These are phyloP conservation scores for Lepidurus apus DNA, from an alignment of 1,140 invertebrate genomes.

Conservation along the genomic window DNA sequence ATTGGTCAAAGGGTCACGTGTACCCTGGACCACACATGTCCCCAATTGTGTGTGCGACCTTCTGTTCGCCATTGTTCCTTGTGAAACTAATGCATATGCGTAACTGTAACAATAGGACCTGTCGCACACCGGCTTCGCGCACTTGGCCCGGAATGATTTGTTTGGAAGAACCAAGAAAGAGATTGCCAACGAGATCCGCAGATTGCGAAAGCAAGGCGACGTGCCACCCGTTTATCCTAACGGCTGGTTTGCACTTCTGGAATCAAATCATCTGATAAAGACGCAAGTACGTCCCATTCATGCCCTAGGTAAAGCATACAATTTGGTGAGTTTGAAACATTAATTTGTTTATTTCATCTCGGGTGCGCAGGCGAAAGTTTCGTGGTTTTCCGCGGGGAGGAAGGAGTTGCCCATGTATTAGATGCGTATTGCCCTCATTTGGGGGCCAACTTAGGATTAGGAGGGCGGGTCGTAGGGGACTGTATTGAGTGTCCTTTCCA, in stretches of 20 bases:
- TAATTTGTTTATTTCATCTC: constrained; percentile 1
- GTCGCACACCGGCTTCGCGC: constrained; percentile 27
- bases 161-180: constrained; percentile 26
- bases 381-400: constrained; percentile 62
- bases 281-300: constrained; percentile 59
- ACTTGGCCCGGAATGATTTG: constrained; percentile 16
- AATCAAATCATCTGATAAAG: constrained; percentile 58
- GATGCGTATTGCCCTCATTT: constrained; percentile 86
- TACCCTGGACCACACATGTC: too few species aligned
- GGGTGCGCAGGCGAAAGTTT: constrained; percentile 61
- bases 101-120: constrained; percentile 20
- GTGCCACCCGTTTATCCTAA: constrained; percentile 81
- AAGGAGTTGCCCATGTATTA: constrained; percentile 58
- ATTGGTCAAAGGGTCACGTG: too few species aligned
- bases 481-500: constrained; percentile 87
- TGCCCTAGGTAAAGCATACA: constrained; percentile 54
- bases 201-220: constrained; percentile 52
- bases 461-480: constrained; percentile 65
- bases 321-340: not conserved
- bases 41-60: too few species aligned
- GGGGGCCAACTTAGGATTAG: constrained; percentile 74
- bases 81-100: not conserved
- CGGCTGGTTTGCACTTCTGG: constrained; percentile 76
- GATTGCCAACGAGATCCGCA: constrained; percentile 46
- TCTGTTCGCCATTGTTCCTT: not conserved